Percentiles rank a stretch among this genome's conserved stretches.
Evolutionary conservation across 2,113 vertebrate species (phyloP).

Genomic region (Cricetomys ansorgei): DNA sequence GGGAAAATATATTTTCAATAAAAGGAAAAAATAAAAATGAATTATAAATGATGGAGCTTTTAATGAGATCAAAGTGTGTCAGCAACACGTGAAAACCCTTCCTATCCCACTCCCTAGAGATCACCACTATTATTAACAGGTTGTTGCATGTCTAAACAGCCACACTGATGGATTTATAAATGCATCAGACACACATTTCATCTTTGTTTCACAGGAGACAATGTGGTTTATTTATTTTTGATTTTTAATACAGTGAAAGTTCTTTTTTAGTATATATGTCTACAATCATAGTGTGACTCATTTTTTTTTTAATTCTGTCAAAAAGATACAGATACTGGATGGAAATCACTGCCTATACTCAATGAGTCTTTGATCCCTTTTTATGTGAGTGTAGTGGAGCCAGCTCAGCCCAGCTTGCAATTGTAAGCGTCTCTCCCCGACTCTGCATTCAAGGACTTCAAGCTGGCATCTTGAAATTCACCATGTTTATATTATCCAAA

Average conservation of each 20-base stretch:
- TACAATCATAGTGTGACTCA: neutral
- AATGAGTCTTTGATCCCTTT: neutral
- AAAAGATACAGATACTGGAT: neutral
- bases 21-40: neutral
- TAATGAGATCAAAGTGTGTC: neutral
- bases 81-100: neutral
- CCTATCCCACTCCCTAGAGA: neutral
- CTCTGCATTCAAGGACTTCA: neutral
- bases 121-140: neutral
- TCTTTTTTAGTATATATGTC: neutral
- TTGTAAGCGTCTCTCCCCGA: neutral
- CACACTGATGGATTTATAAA: neutral
- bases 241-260: slow-evolving; percentile 1
- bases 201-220: neutral
- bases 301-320: neutral
- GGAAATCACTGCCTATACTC: slow-evolving; percentile 20
- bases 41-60: slow-evolving; percentile 10
- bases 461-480: slow-evolving; percentile 40
- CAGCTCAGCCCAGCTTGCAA: neutral
- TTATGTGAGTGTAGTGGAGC: neutral
- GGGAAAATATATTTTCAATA: neutral
- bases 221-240: slow-evolving; percentile 9
- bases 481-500: neutral
- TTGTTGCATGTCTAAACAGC: neutral
- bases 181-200: neutral